Base-by-base conservation (phyloP, 30 jellyfish, hydroid and myxozoan species). In the Calvadosia cruxmelitensis region DNA sequence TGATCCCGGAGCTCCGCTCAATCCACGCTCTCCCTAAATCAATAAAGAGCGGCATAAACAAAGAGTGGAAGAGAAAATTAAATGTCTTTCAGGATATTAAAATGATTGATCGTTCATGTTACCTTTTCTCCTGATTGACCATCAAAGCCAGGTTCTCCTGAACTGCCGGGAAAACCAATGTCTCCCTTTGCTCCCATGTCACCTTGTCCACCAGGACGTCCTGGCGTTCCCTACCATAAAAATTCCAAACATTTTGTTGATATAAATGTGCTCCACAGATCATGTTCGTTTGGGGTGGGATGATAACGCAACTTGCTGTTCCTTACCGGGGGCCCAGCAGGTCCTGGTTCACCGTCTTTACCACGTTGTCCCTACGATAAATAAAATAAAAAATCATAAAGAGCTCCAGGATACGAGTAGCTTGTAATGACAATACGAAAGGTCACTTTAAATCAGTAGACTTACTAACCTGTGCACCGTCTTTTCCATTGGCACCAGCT, bases 351-450 rank as follows among this genome's bases (percentile, higher is more conserved):
- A 63, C 94, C 94, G 10, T 84, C 72, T 74, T 70, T 70, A 52
- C 94, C 94, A 73, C 87, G 87, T 73, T 73, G 77, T 16, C 94
- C 94, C 94, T 82, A 49, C 31, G 28, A 29, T 34, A 29, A 57
- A 31, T 42, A 29, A 42, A 31, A 57, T 27, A 7, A 50, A 20
- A 2, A 49, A 16, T 1, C 2, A 36, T 2, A 31, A 32, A 3
- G n/a, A n/a, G n/a, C n/a, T n/a, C n/a, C n/a, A n/a, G n/a, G n/a
- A n/a, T n/a, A n/a, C n/a, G n/a, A n/a, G n/a, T n/a, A n/a, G n/a
- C n/a, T n/a, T n/a, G n/a, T n/a, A n/a, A n/a, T n/a, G n/a, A n/a
- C n/a, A n/a, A n/a, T n/a, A n/a, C n/a, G n/a, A n/a, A n/a, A n/a
- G n/a, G n/a, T n/a, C n/a, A n/a, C n/a, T n/a, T n/a, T n/a, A n/a